Evolutionary conservation across 2,113 vertebrate species (phyloP).

Genomic region (Mesembrinibis cayennensis): DNA sequence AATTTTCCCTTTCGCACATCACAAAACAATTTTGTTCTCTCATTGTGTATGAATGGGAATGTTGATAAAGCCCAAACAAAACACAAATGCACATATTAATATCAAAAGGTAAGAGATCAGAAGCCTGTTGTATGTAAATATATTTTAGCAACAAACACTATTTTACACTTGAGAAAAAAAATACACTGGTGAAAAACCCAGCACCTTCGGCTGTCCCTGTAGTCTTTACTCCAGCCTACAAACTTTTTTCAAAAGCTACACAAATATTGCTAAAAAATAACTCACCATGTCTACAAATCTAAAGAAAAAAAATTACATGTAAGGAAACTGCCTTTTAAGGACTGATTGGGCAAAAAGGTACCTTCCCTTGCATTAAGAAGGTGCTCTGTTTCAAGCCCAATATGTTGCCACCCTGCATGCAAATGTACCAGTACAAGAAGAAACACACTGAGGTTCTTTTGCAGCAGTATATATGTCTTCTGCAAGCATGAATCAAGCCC

Average conservation of each 20-base stretch:
- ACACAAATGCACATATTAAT: background rate
- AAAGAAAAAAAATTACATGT: background rate
- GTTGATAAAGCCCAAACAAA: background rate
- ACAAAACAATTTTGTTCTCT: background rate
- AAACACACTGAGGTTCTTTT: background rate
- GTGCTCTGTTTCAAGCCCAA: background rate
- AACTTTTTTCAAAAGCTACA: background rate
- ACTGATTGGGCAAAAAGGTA: background rate
- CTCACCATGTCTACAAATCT: background rate
- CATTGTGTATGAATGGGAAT: background rate
- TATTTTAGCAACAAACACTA: background rate
- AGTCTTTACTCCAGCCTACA: background rate
- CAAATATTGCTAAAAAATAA: background rate
- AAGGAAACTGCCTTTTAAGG: background rate
- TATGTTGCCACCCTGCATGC: background rate
- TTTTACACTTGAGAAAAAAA: background rate
- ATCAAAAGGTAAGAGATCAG: background rate
- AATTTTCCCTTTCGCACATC: background rate
- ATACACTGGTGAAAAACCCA: background rate
- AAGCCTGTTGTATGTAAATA: background rate
- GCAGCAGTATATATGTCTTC: rapidly evolving
- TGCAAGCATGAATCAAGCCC: background rate
- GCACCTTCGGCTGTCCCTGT: background rate
- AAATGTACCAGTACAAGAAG: background rate
- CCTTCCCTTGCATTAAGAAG: background rate